Percentiles rank a stretch among this genome's conserved stretches.
phyloP scores from a whole-genome alignment of 2,113 vertebrate genomes.

The Leptodactylus fuscus region DNA sequence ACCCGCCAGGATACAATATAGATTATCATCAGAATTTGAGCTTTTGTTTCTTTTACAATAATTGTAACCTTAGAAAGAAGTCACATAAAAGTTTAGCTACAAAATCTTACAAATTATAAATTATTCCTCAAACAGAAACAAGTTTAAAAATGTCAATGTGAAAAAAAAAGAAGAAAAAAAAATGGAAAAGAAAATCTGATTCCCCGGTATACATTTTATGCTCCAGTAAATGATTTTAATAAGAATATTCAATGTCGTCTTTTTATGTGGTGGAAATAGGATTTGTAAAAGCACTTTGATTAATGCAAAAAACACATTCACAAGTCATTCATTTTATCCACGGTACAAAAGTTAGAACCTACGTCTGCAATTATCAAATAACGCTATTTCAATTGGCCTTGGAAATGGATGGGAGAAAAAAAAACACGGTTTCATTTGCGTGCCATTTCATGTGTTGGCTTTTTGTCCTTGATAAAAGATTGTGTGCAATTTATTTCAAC shows the following conservation, averaged over 20 bases:
- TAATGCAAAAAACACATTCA: constrained; percentile 34
- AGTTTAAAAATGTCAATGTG: background rate
- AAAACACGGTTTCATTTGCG: background rate
- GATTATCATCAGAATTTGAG: too few species aligned
- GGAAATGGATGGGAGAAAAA: constrained; percentile 10
- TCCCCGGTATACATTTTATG: background rate
- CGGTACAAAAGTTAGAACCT: constrained; percentile 31
- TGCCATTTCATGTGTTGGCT: constrained; percentile 9
- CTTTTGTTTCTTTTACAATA: too few species aligned
- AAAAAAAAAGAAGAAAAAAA: too few species aligned
- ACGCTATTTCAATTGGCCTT: constrained; percentile 48
- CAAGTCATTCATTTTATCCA: background rate
- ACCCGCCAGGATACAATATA: too few species aligned
- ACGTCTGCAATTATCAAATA: constrained; percentile 35
- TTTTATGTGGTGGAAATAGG: too few species aligned
- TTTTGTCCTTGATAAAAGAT: constrained; percentile 55
- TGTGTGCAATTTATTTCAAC: constrained; percentile 49
- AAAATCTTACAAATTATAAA: background rate
- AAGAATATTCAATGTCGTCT: constrained; percentile 22
- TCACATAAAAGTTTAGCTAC: background rate
- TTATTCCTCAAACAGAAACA: background rate
- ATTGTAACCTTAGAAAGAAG: too few species aligned
- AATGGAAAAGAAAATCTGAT: background rate
- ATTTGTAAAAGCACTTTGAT: constrained; percentile 54
- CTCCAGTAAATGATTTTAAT: constrained; percentile 36